These are phyloP conservation scores for Stenoptilia bipunctidactyla DNA, from an alignment of 2,888 invertebrate genomes.

Conservation along the genomic window DNA sequence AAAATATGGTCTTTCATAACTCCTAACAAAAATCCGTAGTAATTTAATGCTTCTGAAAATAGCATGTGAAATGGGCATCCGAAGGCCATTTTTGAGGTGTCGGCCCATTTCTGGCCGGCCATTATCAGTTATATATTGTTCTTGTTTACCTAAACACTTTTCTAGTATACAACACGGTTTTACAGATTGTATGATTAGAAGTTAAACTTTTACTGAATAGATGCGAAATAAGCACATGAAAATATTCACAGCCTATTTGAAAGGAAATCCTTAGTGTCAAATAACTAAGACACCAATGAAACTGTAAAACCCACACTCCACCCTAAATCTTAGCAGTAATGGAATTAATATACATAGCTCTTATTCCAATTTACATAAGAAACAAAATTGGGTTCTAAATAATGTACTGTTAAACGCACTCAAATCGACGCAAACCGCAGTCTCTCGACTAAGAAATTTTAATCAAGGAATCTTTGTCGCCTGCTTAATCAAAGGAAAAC, in stretches of 20 bases:
- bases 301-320: constrained; percentile 18
- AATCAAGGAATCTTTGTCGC: constrained; percentile 48
- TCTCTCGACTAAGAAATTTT: constrained; percentile 35
- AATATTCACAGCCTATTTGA: too few relatives aligned
- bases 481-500: constrained; percentile 47
- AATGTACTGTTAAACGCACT: background rate
- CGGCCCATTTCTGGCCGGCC: constrained; percentile 27
- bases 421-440: constrained; percentile 10
- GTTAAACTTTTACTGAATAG: too few relatives aligned
- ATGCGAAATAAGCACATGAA: too few relatives aligned
- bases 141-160: too few relatives aligned
- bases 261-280: constrained; percentile 24
- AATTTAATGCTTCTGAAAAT: constrained; percentile 57
- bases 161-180: too few relatives aligned
- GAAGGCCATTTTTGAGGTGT: constrained; percentile 35
- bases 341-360: background rate
- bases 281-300: constrained; percentile 32
- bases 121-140: too few relatives aligned
- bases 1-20: constrained; percentile 61
- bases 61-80: constrained; percentile 58
- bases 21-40: constrained; percentile 44
- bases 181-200: too few relatives aligned
- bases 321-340: constrained; percentile 9
- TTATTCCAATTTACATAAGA: background rate
- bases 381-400: background rate